phyloP scores from a whole-genome alignment of 2,888 invertebrate species.

The Clitarchus hookeri region DNA sequence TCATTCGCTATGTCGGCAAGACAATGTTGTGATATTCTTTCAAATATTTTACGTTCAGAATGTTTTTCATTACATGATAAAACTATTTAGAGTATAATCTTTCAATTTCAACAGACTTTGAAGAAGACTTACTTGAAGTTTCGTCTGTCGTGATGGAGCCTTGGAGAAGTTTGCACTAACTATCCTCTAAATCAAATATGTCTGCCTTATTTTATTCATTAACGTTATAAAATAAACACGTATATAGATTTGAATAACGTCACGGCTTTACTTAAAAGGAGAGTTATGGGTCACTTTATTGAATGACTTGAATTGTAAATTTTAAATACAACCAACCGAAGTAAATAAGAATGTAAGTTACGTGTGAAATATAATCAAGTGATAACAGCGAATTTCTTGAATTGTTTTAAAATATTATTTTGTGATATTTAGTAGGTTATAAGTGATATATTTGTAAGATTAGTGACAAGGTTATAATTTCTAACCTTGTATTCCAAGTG shows the following conservation, averaged over 20 bases:
- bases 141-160: neutral
- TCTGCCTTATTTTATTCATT: conserved; percentile 38
- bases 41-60: neutral
- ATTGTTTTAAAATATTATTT: neutral
- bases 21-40: neutral
- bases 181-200: conserved; percentile 39
- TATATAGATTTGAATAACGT: too few relatives aligned
- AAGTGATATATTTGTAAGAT: neutral
- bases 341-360: neutral
- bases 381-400: neutral
- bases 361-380: neutral
- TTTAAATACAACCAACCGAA: neutral
- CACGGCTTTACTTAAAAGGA: too few relatives aligned
- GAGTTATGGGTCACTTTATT: too few relatives aligned
- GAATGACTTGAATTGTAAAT: neutral
- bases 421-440: neutral
- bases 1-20: neutral
- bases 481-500: neutral
- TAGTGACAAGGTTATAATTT: neutral
- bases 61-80: neutral
- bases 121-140: conserved; percentile 12
- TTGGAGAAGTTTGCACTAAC: conserved; percentile 25
- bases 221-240: conserved; percentile 32
- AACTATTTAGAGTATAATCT: neutral
- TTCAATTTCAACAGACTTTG: neutral